These are phyloP conservation scores for Cyclargus thomasi DNA, from an alignment of 1,140 invertebrate genomes.

Conservation along the genomic window DNA sequence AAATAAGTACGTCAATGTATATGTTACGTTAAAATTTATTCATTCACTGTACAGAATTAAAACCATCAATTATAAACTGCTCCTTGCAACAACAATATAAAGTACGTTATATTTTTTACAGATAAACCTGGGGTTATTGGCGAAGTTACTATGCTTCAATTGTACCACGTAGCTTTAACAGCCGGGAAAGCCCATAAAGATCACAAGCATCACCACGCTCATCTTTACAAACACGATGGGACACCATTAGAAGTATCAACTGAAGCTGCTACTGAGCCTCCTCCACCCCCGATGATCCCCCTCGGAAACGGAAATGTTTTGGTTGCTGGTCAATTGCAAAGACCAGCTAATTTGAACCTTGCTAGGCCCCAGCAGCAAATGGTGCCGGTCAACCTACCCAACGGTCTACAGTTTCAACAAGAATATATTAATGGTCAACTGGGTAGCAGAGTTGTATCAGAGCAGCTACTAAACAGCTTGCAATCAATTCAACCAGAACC, in stretches of 20 bases:
- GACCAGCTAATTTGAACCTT: slow-evolving; percentile 77
- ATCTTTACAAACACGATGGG: slow-evolving; percentile 85
- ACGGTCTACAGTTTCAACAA: slow-evolving; percentile 70
- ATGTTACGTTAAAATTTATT: neutral
- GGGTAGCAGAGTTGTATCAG: slow-evolving; percentile 74
- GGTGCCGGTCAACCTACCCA: slow-evolving; percentile 64
- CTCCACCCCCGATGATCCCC: slow-evolving; percentile 67
- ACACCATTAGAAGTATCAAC: slow-evolving; percentile 75
- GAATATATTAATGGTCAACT: slow-evolving; percentile 79
- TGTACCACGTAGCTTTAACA: slow-evolving; percentile 85
- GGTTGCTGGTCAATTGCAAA: slow-evolving; percentile 82
- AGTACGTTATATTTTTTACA: slow-evolving; percentile 35
- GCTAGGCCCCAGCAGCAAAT: slow-evolving; percentile 75
- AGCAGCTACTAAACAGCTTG: slow-evolving; percentile 72
- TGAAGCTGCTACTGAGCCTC: slow-evolving; percentile 74
- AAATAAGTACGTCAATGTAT: slow-evolving; percentile 65
- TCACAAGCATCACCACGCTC: slow-evolving; percentile 88
- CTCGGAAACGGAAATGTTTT: slow-evolving; percentile 77
- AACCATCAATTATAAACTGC: no score
- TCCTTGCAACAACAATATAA: neutral
- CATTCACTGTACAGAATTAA: no score
- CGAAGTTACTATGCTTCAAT: slow-evolving; percentile 85
- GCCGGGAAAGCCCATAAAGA: slow-evolving; percentile 89
- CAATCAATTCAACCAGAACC: slow-evolving; percentile 39
- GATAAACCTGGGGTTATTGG: slow-evolving; percentile 82